A percentile compares a stretch with the other conserved stretches of the same genome.
These are phyloP conservation scores for Fragum fragum DNA, from an alignment of 2,888 invertebrate genomes.

Conservation along the genomic window DNA sequence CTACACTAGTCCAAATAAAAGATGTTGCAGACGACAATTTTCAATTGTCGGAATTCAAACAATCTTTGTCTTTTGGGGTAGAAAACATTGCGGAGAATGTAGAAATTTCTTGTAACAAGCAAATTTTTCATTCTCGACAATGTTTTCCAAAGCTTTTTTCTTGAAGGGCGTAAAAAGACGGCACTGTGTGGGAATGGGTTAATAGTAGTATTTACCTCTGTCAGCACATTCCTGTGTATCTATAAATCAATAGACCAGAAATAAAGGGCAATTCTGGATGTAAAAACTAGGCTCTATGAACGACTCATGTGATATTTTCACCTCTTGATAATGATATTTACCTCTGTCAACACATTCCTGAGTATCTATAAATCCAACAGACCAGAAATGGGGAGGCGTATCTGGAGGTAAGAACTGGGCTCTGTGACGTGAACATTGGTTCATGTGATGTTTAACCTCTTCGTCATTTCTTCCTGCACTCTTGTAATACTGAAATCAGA, in stretches of 20 bases:
- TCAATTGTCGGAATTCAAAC: too few species aligned
- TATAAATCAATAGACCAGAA: conserved; percentile 86
- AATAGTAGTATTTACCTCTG: conserved; percentile 70
- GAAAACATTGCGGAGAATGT: too few species aligned
- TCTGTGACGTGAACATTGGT: conserved; percentile 84
- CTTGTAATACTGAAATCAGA: conserved; percentile 82
- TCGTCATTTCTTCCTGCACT: conserved; percentile 78
- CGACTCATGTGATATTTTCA: conserved; percentile 82
- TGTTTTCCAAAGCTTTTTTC: too few species aligned
- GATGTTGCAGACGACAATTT: too few species aligned
- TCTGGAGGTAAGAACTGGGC: conserved; percentile 81
- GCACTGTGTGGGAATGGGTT: too few species aligned
- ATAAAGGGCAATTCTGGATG: conserved; percentile 85
- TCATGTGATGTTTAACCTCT: conserved; percentile 79
- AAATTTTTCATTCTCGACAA: too few species aligned
- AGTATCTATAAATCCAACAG: conserved; percentile 85
- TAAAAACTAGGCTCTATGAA: conserved; percentile 82
- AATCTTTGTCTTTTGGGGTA: too few species aligned
- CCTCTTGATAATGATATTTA: conserved; percentile 45
- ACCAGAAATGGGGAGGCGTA: conserved; percentile 86
- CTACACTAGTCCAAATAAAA: too few species aligned
- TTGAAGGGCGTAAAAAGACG: too few species aligned
- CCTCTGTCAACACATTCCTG: conserved; percentile 82
- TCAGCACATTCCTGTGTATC: conserved; percentile 84
- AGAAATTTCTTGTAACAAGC: too few species aligned